Evolutionary conservation across 2,113 vertebrate genomes (phyloP), one percentile per base, ranked within the genome.

Genomic region (Holacanthus passer): DNA sequence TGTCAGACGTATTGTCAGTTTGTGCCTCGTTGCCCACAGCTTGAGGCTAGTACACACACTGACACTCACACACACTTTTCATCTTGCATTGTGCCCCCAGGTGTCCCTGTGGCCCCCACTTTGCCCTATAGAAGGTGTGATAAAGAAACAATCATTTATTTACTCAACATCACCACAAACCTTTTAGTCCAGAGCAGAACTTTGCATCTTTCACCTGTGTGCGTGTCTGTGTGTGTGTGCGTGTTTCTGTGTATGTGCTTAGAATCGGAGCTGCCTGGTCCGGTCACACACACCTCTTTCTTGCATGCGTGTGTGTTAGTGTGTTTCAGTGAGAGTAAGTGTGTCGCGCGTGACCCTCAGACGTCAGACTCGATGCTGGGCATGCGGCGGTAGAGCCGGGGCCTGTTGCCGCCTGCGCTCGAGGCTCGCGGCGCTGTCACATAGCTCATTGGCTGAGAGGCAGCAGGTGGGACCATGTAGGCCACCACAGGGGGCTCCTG

Each of bases 281-380:
- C 77, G 13, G 50, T 86, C 85, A 76, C 88, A 84, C 86, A 85
- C 83, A 79, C 75, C 82, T 85, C 76, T 56, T 67, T 73, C 88
- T 64, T 82, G 58, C 84, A 77, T 88, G 87, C 82, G 83, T 91
- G 79, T 65, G 72, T 80, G 87, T 91, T 27, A 48, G 82, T 55
- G 82, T 86, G 87, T 88, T 81, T 86, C 60, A 3, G 82, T 81
- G 81, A 88, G 69, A 79, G 65, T 69, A 35, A 60, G 72, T 69
- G 83, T 85, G 82, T 67, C 37, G 50, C 37, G 73, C 39, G 77
- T 35, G 82, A 58, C 71, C 73, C 81, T 94, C 97, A 99, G 94
- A 99, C 98, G 81, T 99, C 98, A 79, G 98, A 99, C 96, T 99
- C 98, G 22, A 99, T 97, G 95, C 98, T 99, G 94, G 97, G 98